A percentile compares a stretch with the other conserved stretches of the same genome.
phyloP scores from a whole-genome alignment of 1,140 invertebrate genomes.

The Mylabris phalerata region DNA sequence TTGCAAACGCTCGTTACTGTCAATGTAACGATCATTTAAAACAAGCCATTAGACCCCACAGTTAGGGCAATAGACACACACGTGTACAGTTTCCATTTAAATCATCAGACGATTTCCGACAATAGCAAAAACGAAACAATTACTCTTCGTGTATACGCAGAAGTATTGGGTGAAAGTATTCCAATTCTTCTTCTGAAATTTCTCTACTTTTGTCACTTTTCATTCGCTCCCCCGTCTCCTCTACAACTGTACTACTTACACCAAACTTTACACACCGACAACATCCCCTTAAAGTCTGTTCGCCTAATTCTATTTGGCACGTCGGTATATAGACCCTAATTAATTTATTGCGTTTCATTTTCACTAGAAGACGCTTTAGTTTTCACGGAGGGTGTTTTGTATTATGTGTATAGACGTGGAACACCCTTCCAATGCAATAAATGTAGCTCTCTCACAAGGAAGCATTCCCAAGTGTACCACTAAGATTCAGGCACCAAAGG shows the following conservation, averaged over 20 bases:
- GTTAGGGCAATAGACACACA: too few species aligned
- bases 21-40: conserved; percentile 5
- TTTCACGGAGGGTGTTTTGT: conserved; percentile 1
- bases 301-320: conserved; percentile 25
- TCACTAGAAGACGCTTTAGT: conserved; percentile 21
- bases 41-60: conserved; percentile 9
- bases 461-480: too few species aligned
- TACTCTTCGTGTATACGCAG: background rate
- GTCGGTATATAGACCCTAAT: conserved; percentile 27
- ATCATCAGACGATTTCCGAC: background rate
- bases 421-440: conserved; percentile 18
- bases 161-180: too few species aligned
- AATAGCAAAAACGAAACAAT: conserved; percentile 14
- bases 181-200: too few species aligned
- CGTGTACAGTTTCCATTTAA: conserved; percentile 1
- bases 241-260: background rate
- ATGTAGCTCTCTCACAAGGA: conserved; percentile 1
- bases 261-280: too few species aligned
- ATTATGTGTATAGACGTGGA: background rate
- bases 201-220: background rate
- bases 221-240: background rate
- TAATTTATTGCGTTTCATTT: conserved; percentile 31
- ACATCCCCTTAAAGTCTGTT: too few species aligned
- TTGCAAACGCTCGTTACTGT: conserved; percentile 3
- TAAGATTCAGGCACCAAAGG: too few species aligned